Conservation (phyloP, 2,797 vertebrate species). For the Emys orbicularis region DNA sequence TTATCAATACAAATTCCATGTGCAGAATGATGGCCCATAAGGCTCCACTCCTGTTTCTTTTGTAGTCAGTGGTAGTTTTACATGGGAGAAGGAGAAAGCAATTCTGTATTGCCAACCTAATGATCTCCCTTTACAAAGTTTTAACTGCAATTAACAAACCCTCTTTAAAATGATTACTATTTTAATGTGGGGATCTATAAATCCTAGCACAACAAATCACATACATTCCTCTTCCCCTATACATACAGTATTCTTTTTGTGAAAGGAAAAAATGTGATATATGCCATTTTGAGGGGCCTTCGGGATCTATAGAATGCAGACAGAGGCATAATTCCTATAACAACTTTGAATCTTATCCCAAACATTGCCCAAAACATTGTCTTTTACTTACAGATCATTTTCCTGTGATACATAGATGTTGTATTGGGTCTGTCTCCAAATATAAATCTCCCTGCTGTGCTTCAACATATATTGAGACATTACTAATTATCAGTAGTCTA, state of each 20-base stretch:
- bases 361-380: background rate
- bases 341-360: constrained; percentile 21
- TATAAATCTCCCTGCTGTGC: background rate
- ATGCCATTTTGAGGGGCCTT: background rate
- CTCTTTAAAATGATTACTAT: background rate
- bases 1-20: background rate
- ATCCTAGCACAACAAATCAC: background rate
- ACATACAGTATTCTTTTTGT: fast-evolving
- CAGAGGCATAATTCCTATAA: constrained; percentile 11
- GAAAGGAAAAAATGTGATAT: background rate
- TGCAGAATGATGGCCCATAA: background rate
- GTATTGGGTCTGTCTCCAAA: background rate
- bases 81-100: background rate
- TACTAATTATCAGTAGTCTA: background rate
- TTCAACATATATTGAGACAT: constrained; percentile 19
- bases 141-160: background rate
- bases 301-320: background rate
- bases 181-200: background rate
- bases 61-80: background rate
- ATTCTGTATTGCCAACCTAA: background rate
- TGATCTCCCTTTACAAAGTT: background rate
- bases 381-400: constrained; percentile 13
- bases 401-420: constrained; percentile 11
- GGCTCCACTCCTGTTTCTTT: background rate
- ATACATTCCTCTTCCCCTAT: background rate